Base-by-base conservation (phyloP, 2,113 vertebrate species). In the Poeciliopsis prolifica region DNA sequence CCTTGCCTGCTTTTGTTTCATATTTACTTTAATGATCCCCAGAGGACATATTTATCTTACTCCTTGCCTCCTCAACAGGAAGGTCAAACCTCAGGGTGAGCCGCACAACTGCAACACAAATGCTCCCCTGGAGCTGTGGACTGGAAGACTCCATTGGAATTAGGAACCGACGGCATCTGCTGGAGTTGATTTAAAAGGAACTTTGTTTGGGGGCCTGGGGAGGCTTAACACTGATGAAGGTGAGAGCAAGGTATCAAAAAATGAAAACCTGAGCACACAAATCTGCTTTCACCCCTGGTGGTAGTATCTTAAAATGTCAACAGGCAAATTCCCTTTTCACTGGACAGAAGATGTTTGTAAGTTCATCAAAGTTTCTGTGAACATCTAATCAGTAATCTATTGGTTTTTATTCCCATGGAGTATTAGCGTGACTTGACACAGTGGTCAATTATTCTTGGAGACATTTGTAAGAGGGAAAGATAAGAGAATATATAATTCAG, bases 1-100 rank as follows among this genome's bases (percentile, higher is more conserved):
- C 86, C 77, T 82, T 71, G 61, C 69, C 61, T 58, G 2, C 61
- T 60, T 81, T 74, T 37, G 28, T 78, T 74, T 80, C 68, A 73
- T 72, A 63, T 82, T 74, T 79, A 75, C 63, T 84, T 68, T 66
- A 75, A 86, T 42, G 74, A 86, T 84, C 70, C 89, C 86, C 68
- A n/a, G 79, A 80, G 87, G 87, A 80, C 70, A 31, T 14, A 73
- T 88, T 77, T 65, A 82, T 88, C 77, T 85, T 83, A 65, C 69
- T 30, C 9, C 75, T 84, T 70, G 68, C 51, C 78, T 84, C 65
- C 61, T 88, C 76, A 80, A 77, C 72, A 82, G 77, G 80, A 87
- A 87, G 83, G 85, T 88, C 74, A 79, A 84, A 82, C 64, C 28
- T 14, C 70, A 68, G 81, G 74, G 80, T 87, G 72, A 8, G 29